Percentiles rank a stretch among this genome's conserved stretches.
Evolutionary conservation across 2,888 invertebrate species (phyloP).

Genomic region (Coleophora flavipennella): DNA sequence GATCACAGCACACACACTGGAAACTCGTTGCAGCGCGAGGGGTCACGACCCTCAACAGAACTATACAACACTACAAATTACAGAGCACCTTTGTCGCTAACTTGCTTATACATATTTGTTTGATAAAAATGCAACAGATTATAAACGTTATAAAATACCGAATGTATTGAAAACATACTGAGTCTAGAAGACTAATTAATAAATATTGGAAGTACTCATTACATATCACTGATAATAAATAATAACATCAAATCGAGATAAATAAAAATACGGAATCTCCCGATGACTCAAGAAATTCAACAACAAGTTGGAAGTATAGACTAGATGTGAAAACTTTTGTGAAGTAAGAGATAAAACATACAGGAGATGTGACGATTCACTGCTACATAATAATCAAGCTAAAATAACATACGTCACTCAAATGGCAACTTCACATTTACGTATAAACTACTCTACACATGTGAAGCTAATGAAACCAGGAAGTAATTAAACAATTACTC

Average conservation of each 20-base stretch:
- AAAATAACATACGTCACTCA: conserved; percentile 32
- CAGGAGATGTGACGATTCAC: conserved; percentile 28
- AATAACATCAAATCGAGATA: conserved; percentile 26
- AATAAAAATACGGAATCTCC: conserved; percentile 29
- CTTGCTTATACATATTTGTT: conserved; percentile 56
- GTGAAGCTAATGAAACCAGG: conserved; percentile 20
- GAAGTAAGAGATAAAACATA: conserved; percentile 40
- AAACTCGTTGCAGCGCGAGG: conserved; percentile 65
- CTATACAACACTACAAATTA: conserved; percentile 46
- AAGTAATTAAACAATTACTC: conserved; percentile 16
- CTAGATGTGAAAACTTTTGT: conserved; percentile 50
- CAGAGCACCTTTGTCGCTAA: conserved; percentile 66
- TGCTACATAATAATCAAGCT: conserved; percentile 14
- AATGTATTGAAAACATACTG: conserved; percentile 34
- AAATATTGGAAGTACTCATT: conserved; percentile 41
- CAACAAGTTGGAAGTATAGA: conserved; percentile 52
- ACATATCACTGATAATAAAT: conserved; percentile 29
- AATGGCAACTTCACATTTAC: conserved; percentile 40
- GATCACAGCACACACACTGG: conserved; percentile 71
- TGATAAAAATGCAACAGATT: conserved; percentile 53
- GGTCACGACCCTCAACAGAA: conserved; percentile 58
- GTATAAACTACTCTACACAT: conserved; percentile 22
- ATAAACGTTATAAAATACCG: conserved; percentile 43
- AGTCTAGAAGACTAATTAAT: conserved; percentile 27
- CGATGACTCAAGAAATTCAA: conserved; percentile 32